Evolutionary conservation across 2,113 vertebrate species (phyloP).

Genomic region (Lycaon pictus): DNA sequence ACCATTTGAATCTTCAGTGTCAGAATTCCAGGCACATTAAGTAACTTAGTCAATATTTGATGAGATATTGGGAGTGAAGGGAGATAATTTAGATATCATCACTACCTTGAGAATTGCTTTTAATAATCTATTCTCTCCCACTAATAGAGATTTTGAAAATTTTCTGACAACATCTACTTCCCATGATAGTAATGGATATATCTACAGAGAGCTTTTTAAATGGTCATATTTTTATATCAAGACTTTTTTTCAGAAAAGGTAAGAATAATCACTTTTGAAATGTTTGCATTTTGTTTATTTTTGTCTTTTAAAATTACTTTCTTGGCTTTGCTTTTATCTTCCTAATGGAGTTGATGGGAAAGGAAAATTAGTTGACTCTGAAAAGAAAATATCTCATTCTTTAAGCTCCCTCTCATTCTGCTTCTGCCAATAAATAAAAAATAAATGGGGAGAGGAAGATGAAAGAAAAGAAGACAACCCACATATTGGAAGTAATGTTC

Average conservation of each 20-base stretch:
- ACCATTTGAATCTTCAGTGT: constrained; percentile 16
- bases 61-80: background rate
- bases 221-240: background rate
- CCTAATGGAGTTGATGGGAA: background rate
- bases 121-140: background rate
- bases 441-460: background rate
- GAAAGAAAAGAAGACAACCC: constrained; percentile 9
- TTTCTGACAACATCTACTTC: background rate
- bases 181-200: background rate
- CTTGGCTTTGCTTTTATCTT: constrained; percentile 49
- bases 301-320: constrained; percentile 41
- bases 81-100: background rate
- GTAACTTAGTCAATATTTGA: constrained; percentile 33
- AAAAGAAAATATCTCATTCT: constrained; percentile 46
- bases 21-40: constrained; percentile 19
- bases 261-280: constrained; percentile 44
- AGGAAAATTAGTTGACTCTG: background rate
- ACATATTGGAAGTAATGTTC: constrained; percentile 1
- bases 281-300: constrained; percentile 31
- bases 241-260: constrained; percentile 35
- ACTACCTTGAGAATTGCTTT: constrained; percentile 12
- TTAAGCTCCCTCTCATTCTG: background rate
- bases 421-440: constrained; percentile 26
- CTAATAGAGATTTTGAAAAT: constrained; percentile 20
- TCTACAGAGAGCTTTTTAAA: background rate